Base-by-base conservation (phyloP, 1,140 invertebrate species). In the Cherax quadricarinatus region DNA sequence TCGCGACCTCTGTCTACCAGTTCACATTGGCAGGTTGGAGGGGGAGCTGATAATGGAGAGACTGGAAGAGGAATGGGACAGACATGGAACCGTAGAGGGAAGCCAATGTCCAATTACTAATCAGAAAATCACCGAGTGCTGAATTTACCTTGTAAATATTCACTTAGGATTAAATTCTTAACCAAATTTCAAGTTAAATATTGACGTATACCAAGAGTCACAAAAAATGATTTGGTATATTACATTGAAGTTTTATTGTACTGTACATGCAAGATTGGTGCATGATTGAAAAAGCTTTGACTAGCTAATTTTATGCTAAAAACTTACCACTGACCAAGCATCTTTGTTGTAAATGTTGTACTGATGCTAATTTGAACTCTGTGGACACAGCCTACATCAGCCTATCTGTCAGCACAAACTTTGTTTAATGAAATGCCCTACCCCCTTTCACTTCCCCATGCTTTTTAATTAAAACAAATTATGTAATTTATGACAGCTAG, bases 21-120 rank as follows among this genome's bases (percentile, higher is more conserved):
- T 18, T 12, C 30, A 48, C 30, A 57, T n/a, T 85, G 83, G 83
- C 60, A 70, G 83, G 10, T 48, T 2, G 83, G 83, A 21, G 83
- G 82, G 6, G n/a, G n/a, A 75, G 30, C 7, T 75, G 70, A 75
- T 18, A 66, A 5, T 84, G 82, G 83, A 48, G 83, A 85, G 1
- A 57, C 24, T 7, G 83, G 60, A 18, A 30, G 83, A 66, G 83
- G 83, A 18, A 10, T n/a, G 41, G 60, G 60, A 9, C 60, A 85
- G 62, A 4, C 30, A 48, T 85, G 83, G 83, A 85, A 30, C 24
- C 24, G 83, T 24, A 85, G 62, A 70, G 83, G 53, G 24, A 85
- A 85, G 60, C 82, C 82, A 7, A 41, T 84, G 66, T 70, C 66
- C 21, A 75, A 75, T 21, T 75, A 75, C 70, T 75, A 21, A 75